Base-by-base conservation (phyloP, 2,888 invertebrate genomes). In the Leucoptera coffeella region DNA sequence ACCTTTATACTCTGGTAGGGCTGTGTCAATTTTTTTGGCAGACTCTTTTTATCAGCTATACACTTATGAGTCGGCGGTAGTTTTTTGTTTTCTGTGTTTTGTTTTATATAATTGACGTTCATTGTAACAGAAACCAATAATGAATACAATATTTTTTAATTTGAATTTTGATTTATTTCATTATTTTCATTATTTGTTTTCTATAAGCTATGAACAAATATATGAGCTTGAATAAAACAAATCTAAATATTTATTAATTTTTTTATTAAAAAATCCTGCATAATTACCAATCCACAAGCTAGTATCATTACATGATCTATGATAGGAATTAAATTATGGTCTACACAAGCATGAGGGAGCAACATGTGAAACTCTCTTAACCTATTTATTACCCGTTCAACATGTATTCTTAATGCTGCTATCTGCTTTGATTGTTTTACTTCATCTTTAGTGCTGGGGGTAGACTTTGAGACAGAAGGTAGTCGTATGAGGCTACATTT, bases 231-330 rank as follows among this genome's bases (percentile, higher is more conserved):
- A 23, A 12, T 20, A 22, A 22, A 29, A 3, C 7, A 17, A 19
- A 13, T n/a, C 10, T 28, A 14, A 25, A 10, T 10, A 4, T 22
- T 22, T 4, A 27, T 25, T 26, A 15, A 25, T 22, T 26, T 12
- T 36, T 40, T 31, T 17, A 27, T 21, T 24, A 24, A 20, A 30
- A 23, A 13, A 10, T 23, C 17, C 12, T 26, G 22, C 20, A 29
- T 17, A 11, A 15, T 29, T 11, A 26, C 14, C 14, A 27, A 14
- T 2, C 4, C 26, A 22, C 15, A 29, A 15, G 30, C 24, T 20
- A 29, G 15, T 19, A 29, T 17, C 20, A 28, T 29, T 2, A 29
- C 12, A 4, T 25, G 7, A 30, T 29, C 19, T 24, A 30, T 21
- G 14, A 29, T 24, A 17, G 19, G 15, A 2, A 30, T 14, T 29